phyloP scores from a whole-genome alignment of 2,888 invertebrate genomes.

The Eupithecia exiguata region DNA sequence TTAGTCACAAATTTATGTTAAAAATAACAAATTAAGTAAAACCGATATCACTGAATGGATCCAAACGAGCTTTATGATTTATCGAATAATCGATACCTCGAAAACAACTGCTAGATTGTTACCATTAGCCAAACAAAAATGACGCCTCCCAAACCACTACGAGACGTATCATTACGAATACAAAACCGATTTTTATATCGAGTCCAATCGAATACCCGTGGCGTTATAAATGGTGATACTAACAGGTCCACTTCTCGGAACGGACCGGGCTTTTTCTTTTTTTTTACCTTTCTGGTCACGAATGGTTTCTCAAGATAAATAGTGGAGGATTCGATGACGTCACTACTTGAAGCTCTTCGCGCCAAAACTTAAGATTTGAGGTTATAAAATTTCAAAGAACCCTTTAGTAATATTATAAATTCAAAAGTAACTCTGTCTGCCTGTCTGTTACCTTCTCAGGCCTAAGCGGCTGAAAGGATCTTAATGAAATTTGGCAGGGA shows the following conservation, averaged over 20 bases:
- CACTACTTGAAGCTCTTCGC: conserved; percentile 44
- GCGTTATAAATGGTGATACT: conserved; percentile 78
- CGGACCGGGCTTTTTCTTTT: conserved; percentile 60
- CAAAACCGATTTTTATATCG: conserved; percentile 40
- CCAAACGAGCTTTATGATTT: neutral
- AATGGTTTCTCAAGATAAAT: conserved; percentile 74
- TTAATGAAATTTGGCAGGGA: no score
- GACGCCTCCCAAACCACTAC: neutral
- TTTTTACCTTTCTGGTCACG: conserved; percentile 67
- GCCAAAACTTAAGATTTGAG: conserved; percentile 8
- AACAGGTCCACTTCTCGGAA: conserved; percentile 76
- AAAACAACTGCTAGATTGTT: conserved; percentile 1
- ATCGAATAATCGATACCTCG: conserved; percentile 1
- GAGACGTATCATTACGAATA: conserved; percentile 33
- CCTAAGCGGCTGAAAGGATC: no score
- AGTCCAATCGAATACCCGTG: conserved; percentile 57
- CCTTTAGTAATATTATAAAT: no score
- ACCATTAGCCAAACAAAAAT: neutral
- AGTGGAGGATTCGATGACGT: conserved; percentile 67
- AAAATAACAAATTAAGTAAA: no score
- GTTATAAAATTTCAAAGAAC: neutral
- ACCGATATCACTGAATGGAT: neutral
- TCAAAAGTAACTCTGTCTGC: no score
- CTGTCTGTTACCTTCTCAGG: no score
- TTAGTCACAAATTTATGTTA: no score